These are phyloP conservation scores for Zygogramma bicolorata DNA, from an alignment of 2,888 invertebrate genomes.

Conservation along the genomic window DNA sequence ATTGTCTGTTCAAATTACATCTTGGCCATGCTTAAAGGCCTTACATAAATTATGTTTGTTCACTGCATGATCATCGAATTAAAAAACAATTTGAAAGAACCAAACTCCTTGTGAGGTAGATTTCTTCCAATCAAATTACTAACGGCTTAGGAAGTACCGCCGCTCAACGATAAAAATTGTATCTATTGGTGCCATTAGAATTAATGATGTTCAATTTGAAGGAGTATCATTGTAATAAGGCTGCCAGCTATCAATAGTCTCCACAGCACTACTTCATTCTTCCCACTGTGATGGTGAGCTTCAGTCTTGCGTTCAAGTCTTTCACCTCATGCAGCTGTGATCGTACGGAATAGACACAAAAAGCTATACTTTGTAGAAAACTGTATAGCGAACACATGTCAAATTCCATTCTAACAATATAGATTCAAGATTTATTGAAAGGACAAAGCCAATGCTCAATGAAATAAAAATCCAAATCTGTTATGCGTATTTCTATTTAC, in stretches of 20 bases:
- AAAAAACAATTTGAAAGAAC: not conserved
- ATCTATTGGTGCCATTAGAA: slow-evolving; percentile 4
- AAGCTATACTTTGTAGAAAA: too few relatives aligned
- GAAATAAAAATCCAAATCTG: too few relatives aligned
- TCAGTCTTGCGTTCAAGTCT: not conserved
- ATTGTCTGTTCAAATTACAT: not conserved
- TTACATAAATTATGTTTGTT: not conserved
- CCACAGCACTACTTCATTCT: not conserved
- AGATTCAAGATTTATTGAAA: too few relatives aligned
- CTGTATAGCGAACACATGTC: not conserved
- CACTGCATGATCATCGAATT: not conserved
- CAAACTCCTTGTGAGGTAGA: slow-evolving; percentile 5
- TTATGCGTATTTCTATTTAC: too few relatives aligned
- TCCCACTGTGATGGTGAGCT: not conserved
- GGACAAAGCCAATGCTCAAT: too few relatives aligned
- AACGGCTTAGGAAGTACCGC: not conserved
- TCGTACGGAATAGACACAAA: not conserved
- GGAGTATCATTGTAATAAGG: not conserved
- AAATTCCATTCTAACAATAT: not conserved
- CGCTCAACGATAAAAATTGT: not conserved
- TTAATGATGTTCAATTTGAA: not conserved
- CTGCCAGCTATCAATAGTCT: not conserved
- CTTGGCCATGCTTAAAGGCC: not conserved
- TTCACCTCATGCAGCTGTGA: not conserved
- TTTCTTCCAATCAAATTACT: not conserved